Base-by-base conservation (phyloP, 23 tunicate genomes). In the Pegea sp. region DNA sequence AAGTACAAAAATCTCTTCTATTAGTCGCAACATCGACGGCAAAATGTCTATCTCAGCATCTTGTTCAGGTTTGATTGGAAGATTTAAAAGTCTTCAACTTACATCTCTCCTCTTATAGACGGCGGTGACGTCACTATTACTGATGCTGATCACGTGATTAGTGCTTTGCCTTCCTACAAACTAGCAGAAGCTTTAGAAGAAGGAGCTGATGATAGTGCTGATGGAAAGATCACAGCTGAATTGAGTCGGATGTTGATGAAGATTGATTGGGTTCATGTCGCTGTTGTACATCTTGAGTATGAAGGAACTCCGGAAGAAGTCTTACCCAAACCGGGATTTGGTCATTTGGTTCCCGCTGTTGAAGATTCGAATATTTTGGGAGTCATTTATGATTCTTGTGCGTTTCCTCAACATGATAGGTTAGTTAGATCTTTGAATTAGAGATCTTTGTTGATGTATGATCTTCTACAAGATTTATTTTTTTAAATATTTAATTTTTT, bases 371-470 rank as follows among this genome's bases (percentile, higher is more conserved):
- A 68, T 0, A 64, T 68, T 26, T 66, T 84, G 0, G 95, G 95
- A 19, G 61, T 84, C 33, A 68, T 84, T 26, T 84, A 84, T 48
- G 95, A 84, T 49, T 84, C 95, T 24, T 84, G 95, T 54, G 76
- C 62, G 3, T 84, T 84, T 31, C 95, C 95, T 1, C 53, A 58
- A 38, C 95, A 84, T 46, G 84, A 84, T 52, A 57, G 94, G 81
- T 72, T n/a, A n/a, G n/a, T n/a, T n/a, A n/a, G n/a, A n/a, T n/a
- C n/a, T n/a, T n/a, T n/a, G n/a, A n/a, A n/a, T n/a, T n/a, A n/a
- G n/a, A n/a, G n/a, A n/a, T n/a, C n/a, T n/a, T n/a, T n/a, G n/a
- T n/a, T n/a, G n/a, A n/a, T n/a, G n/a, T n/a, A n/a, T n/a, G n/a
- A n/a, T n/a, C n/a, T n/a, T n/a, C n/a, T n/a, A n/a, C n/a, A n/a